Percentiles rank a stretch among this genome's conserved stretches.
Evolutionary conservation across 2,113 vertebrate species (phyloP).

Genomic region (Thalassarche chlororhynchos): DNA sequence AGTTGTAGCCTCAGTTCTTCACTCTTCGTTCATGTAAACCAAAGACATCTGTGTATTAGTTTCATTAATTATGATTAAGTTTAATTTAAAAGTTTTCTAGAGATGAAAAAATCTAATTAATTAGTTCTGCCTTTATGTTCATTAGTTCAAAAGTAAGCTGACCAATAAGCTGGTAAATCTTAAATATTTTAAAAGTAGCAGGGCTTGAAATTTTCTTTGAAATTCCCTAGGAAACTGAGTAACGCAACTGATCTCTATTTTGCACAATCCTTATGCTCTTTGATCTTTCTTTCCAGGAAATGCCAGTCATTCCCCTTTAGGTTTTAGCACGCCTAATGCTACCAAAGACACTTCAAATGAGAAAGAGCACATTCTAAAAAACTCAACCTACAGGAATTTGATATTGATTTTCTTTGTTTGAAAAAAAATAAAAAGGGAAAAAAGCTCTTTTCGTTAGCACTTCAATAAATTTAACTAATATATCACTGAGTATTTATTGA

Average conservation of each 20-base stretch:
- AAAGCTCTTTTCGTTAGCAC: not conserved
- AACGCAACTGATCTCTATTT: not conserved
- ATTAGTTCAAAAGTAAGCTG: constrained; percentile 6
- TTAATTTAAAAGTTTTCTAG: not conserved
- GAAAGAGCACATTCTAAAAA: not conserved
- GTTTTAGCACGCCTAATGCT: not conserved
- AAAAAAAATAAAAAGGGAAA: not conserved
- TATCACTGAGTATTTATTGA: not conserved
- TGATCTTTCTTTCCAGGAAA: not conserved
- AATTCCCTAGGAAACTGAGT: not conserved
- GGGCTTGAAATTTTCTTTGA: not conserved
- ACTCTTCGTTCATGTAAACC: not conserved
- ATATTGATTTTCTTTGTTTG: not conserved
- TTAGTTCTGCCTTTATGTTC: not conserved
- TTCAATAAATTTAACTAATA: not conserved
- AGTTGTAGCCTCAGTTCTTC: not conserved
- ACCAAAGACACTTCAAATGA: not conserved
- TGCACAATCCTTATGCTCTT: not conserved
- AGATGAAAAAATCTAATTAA: not conserved
- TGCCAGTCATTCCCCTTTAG: not conserved
- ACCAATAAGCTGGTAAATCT: not conserved
- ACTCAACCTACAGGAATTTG: not conserved
- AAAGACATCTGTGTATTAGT: not conserved
- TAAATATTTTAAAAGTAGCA: not conserved
- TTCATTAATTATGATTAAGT: not conserved